Evolutionary conservation across 2,888 invertebrate species (phyloP).

Genomic region (Vesta saturnalis): DNA sequence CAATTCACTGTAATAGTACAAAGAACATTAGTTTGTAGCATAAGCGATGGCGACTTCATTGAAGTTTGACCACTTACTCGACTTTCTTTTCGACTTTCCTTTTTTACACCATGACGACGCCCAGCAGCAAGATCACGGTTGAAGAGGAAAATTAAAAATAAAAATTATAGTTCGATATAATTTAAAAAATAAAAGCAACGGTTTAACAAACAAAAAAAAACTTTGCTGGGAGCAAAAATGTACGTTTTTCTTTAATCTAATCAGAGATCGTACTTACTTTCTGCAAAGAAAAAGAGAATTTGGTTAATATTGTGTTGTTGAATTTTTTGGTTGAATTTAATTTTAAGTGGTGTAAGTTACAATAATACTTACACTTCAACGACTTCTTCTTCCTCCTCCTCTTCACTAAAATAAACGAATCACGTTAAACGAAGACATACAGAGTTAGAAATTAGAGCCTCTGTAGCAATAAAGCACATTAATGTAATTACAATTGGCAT

Average conservation of each 20-base stretch:
- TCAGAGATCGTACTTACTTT: constrained; percentile 62
- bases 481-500: constrained; percentile 35
- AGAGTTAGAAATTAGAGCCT: constrained; percentile 30
- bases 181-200: constrained; percentile 21
- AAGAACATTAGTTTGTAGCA: constrained; percentile 29
- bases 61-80: constrained; percentile 56
- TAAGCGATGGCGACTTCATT: constrained; percentile 40
- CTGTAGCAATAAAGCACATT: constrained; percentile 50
- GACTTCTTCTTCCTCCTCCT: constrained; percentile 84
- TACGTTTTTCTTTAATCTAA: not conserved
- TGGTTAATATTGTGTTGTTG: no score
- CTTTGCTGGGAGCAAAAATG: constrained; percentile 3
- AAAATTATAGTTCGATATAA: constrained; percentile 43
- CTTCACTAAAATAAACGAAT: constrained; percentile 63
- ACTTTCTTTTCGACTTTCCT: constrained; percentile 48
- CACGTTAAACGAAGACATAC: constrained; percentile 13
- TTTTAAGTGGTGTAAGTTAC: no score
- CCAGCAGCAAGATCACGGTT: constrained; percentile 44
- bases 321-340: no score
- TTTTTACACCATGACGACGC: constrained; percentile 33
- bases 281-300: constrained; percentile 62
- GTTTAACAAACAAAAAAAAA: constrained; percentile 3
- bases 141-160: constrained; percentile 52
- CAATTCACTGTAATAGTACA: constrained; percentile 26
- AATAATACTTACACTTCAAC: constrained; percentile 74